These are phyloP conservation scores for Girardinus metallicus DNA, from an alignment of 2,797 vertebrate genomes.

Conservation along the genomic window DNA sequence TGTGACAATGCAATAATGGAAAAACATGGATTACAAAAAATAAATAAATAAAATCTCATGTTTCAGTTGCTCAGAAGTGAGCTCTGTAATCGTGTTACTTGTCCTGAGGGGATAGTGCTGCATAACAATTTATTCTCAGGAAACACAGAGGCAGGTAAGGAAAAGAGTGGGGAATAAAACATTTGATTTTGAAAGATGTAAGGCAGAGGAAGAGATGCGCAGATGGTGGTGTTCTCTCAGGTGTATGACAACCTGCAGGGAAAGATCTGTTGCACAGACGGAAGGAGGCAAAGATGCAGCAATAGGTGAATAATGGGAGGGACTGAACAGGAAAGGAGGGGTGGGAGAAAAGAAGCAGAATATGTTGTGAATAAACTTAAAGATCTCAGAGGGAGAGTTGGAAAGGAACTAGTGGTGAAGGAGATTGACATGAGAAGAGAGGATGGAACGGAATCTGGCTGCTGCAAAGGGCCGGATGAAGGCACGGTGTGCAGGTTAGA, in stretches of 20 bases:
- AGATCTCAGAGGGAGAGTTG: slow-evolving; percentile 16
- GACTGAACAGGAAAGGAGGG: slow-evolving; percentile 29
- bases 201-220: slow-evolving; percentile 45
- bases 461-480: slow-evolving; percentile 44
- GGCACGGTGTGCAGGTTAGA: slow-evolving; percentile 54
- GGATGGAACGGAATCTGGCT: slow-evolving; percentile 48
- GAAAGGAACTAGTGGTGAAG: slow-evolving; percentile 18
- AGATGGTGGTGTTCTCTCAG: slow-evolving; percentile 69
- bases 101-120: slow-evolving; percentile 14
- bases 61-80: slow-evolving; percentile 3
- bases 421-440: slow-evolving; percentile 32
- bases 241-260: slow-evolving; percentile 68
- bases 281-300: slow-evolving; percentile 50
- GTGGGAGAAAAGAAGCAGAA: slow-evolving; percentile 29
- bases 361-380: slow-evolving; percentile 21
- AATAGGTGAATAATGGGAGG: slow-evolving; percentile 55
- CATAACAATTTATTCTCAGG: slow-evolving; percentile 37
- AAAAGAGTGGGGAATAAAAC: slow-evolving; percentile 14
- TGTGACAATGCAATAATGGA: background rate
- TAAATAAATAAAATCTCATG: background rate
- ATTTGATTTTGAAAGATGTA: slow-evolving; percentile 33
- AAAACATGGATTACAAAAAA: background rate
- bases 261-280: slow-evolving; percentile 66
- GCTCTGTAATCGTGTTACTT: slow-evolving; percentile 10
- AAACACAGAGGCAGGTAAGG: slow-evolving; percentile 16